Evolutionary conservation across 1,140 invertebrate species (phyloP), one percentile per base, ranked within the genome.

Genomic region (Lineus longissimus): DNA sequence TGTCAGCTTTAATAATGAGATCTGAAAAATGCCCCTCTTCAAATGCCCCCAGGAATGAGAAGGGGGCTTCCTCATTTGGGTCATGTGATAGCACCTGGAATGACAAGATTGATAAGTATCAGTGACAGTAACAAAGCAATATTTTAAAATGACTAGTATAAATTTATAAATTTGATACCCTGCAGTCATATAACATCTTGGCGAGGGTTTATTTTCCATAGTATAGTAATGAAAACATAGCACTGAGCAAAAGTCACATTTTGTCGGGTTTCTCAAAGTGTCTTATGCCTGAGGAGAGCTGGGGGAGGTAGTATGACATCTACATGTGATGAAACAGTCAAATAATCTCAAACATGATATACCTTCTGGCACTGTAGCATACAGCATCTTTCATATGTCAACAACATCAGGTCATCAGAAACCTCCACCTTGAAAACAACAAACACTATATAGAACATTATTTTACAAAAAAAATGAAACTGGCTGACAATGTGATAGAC

Each of bases 11-110:
- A 11, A 87, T 81, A 40, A 79, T 74, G 47, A 88, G 68, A 81
- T 89, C 87, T 60, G 84, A 85, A 70, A 89, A 89, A 71, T 85
- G 88, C 0, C 85, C 85, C 65, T 88, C 86, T 63, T 86, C 84
- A 40, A 88, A 75, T n/a, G 87, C 87, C 61, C 85, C 83, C 15
- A 86, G 74, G 51, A 88, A 84, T 36, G 85, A 85, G 69, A 86
- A 88, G 2, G 85, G 81, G 54, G 77, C 70, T 67, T 86, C 83
- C 33, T 81, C 73, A 51, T 72, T 77, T 6, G 71, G 63, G 30
- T 76, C 71, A 55, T 63, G 63, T n/a, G 67, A 64, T 11, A 69
- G 73, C 22, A 81, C 67, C 78, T 81, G 55, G 13, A 70, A 63
- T 62, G 9, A 64, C n/a, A n/a, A n/a, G n/a, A n/a, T n/a, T n/a